A percentile compares a stretch with the other conserved stretches of the same genome.
Conservation (phyloP, 2,797 vertebrate species). For the Coregonus suidteri region DNA sequence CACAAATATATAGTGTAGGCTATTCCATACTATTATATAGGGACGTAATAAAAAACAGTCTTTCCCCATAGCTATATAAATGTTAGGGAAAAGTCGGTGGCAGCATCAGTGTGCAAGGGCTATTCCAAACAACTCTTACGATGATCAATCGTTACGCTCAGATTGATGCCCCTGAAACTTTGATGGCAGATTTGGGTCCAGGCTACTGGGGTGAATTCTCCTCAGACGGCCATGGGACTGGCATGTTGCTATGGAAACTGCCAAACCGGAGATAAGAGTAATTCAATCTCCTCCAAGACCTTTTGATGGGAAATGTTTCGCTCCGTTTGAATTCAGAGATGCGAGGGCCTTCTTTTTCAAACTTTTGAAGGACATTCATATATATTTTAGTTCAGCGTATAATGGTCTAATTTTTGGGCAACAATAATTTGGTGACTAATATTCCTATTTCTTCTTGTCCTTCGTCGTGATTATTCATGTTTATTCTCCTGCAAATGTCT, state of each 20-base stretch:
- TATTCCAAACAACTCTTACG: not conserved
- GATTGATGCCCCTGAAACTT: conserved; percentile 23
- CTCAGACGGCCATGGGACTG: conserved; percentile 22
- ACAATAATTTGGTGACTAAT: conserved; percentile 15
- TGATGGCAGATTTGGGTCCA: conserved; percentile 22
- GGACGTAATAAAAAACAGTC: not conserved
- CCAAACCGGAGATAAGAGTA: conserved; percentile 9
- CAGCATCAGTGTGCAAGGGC: not conserved
- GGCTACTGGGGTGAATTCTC: conserved; percentile 23
- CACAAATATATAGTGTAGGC: not conserved
- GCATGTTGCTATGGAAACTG: conserved; percentile 20
- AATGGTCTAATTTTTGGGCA: not conserved
- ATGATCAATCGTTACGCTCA: not conserved
- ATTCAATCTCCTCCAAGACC: conserved; percentile 11
- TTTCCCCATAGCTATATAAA: not conserved
- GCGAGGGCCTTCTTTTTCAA: not conserved
- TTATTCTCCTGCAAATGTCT: conserved; percentile 38
- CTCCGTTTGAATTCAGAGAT: not conserved
- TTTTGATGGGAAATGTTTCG: conserved; percentile 12
- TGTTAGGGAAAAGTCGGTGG: not conserved
- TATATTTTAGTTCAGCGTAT: not conserved
- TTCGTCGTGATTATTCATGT: conserved; percentile 36
- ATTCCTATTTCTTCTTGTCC: conserved; percentile 40
- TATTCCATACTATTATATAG: not conserved
- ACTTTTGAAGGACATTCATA: conserved; percentile 1